These are phyloP conservation scores for Pollachius pollachius DNA, from an alignment of 2,113 vertebrate species.

Conservation along the genomic window DNA sequence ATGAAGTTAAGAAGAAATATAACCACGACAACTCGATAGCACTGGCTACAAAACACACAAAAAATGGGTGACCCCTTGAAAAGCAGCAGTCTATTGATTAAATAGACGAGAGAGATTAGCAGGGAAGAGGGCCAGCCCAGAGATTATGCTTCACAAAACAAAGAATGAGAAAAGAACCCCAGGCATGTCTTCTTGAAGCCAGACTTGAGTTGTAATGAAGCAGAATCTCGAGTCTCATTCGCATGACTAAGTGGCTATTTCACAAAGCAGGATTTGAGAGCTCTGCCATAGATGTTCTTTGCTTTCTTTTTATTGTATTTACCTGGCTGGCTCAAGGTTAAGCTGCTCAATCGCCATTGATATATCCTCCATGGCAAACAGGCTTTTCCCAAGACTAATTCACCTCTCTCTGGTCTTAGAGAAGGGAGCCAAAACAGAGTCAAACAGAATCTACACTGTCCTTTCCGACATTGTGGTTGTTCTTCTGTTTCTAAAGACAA, in stretches of 20 bases:
- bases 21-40: too few relatives aligned
- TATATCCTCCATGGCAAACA: background rate
- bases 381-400: background rate
- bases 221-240: background rate
- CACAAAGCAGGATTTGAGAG: background rate
- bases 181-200: background rate
- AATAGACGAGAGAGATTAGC: background rate
- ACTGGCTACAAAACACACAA: background rate
- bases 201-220: background rate
- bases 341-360: background rate
- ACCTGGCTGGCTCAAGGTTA: background rate
- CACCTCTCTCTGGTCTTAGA: background rate
- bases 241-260: background rate
- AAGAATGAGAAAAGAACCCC: background rate
- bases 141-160: background rate
- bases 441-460: background rate
- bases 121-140: background rate
- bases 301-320: background rate
- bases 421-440: background rate
- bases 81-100: background rate
- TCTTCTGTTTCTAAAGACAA: background rate
- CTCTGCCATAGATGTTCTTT: background rate
- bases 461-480: background rate
- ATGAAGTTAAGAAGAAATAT: background rate
- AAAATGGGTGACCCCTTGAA: background rate